phyloP scores from a whole-genome alignment of 2,888 invertebrate species.

The Xylocampa areola region DNA sequence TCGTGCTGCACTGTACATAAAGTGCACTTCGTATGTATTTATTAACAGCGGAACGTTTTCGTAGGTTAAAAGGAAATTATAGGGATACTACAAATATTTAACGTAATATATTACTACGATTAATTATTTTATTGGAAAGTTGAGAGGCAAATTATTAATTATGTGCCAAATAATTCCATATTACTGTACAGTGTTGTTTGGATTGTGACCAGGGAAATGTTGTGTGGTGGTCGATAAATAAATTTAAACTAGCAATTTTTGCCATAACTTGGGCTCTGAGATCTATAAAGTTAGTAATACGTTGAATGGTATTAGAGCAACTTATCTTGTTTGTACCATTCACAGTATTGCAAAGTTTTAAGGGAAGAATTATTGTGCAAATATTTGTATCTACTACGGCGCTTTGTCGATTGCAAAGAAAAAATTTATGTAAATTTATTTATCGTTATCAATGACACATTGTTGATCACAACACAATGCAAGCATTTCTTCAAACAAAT shows the following conservation, averaged over 20 bases:
- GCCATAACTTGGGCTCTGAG: background rate
- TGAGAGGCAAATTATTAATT: constrained; percentile 74
- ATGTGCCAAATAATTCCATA: constrained; percentile 66
- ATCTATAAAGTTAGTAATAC: background rate
- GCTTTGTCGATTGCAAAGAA: constrained; percentile 12
- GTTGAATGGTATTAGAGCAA: constrained; percentile 5
- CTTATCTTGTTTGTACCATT: background rate
- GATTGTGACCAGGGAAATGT: constrained; percentile 23
- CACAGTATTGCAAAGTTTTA: constrained; percentile 4
- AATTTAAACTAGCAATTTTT: constrained; percentile 8
- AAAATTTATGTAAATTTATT: constrained; percentile 52
- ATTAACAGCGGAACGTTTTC: constrained; percentile 65
- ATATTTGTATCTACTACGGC: constrained; percentile 18
- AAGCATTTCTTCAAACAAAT: constrained; percentile 47
- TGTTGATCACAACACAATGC: constrained; percentile 48
- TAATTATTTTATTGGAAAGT: constrained; percentile 71
- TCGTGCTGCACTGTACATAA: constrained; percentile 81
- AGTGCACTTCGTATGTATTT: constrained; percentile 77
- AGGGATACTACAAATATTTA: constrained; percentile 78
- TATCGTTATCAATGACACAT: constrained; percentile 44
- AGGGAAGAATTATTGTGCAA: constrained; percentile 24
- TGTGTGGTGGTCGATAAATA: constrained; percentile 26
- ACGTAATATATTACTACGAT: constrained; percentile 64
- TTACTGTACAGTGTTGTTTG: constrained; percentile 42
- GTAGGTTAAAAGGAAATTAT: constrained; percentile 65